phyloP scores from a whole-genome alignment of 2,113 vertebrate genomes.

The Perca schrenkii region DNA sequence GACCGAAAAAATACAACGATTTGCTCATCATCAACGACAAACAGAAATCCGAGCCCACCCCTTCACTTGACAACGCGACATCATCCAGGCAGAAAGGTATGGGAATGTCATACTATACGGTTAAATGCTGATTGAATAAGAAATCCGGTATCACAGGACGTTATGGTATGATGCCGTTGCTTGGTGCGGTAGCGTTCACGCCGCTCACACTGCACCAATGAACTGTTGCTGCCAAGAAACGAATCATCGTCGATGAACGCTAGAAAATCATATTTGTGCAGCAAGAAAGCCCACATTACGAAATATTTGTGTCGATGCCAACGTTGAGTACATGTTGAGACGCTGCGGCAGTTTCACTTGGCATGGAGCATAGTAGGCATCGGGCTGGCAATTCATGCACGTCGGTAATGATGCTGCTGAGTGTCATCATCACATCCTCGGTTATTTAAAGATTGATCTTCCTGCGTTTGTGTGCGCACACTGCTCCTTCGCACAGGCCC shows the following conservation, averaged over 20 bases:
- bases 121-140: conserved; percentile 51
- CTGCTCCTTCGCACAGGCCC: conserved; percentile 61
- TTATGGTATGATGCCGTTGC: conserved; percentile 41
- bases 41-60: conserved; percentile 78
- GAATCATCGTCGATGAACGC: conserved; percentile 65
- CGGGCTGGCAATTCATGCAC: conserved; percentile 76
- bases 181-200: conserved; percentile 53
- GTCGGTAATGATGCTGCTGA: conserved; percentile 79
- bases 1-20: conserved; percentile 51
- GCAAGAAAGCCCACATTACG: conserved; percentile 37
- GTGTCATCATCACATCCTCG: conserved; percentile 82
- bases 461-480: conserved; percentile 44
- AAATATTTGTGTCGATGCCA: conserved; percentile 71
- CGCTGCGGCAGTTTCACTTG: conserved; percentile 84
- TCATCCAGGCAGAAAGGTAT: conserved; percentile 80
- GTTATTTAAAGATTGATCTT: conserved; percentile 84
- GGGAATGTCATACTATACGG: conserved; percentile 76
- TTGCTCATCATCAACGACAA: conserved; percentile 58
- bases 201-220: conserved; percentile 73
- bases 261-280: conserved; percentile 69
- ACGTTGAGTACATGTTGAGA: conserved; percentile 63
- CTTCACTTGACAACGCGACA: conserved; percentile 83
- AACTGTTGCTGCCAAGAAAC: conserved; percentile 55
- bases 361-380: conserved; percentile 71
- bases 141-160: conserved; percentile 38